phyloP scores from a whole-genome alignment of 2,113 vertebrate genomes.

The Sminthopsis crassicaudata region DNA sequence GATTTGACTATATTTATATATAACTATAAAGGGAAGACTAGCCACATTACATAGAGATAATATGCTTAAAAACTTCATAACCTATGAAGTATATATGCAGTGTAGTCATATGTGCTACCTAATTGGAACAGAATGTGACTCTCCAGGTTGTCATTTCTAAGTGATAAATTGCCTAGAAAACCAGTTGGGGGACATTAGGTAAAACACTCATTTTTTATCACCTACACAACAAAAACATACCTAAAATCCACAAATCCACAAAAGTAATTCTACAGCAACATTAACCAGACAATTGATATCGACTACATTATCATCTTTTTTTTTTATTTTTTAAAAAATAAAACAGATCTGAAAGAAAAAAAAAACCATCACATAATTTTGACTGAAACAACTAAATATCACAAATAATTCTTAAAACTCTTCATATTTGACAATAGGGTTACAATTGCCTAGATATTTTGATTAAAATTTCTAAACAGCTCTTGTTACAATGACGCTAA shows the following conservation, averaged over 20 bases:
- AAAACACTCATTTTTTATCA: not conserved
- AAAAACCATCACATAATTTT: not conserved
- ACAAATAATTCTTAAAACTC: not conserved
- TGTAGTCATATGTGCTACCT: not conserved
- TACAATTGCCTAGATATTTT: not conserved
- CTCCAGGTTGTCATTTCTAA: not conserved
- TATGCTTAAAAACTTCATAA: not conserved
- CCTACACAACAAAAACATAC: not conserved
- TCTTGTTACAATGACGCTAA: not conserved
- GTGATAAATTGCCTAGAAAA: not conserved
- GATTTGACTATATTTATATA: not conserved
- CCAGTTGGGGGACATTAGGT: not conserved
- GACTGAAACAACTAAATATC: not conserved
- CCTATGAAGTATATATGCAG: not conserved
- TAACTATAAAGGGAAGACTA: not conserved
- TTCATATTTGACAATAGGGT: not conserved
- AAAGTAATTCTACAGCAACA: not conserved
- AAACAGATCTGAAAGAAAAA: not conserved
- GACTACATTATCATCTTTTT: not conserved
- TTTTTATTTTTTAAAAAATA: not conserved
- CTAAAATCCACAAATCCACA: not conserved
- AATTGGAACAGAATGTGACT: not conserved
- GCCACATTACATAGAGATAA: not conserved
- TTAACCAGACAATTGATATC: not conserved
- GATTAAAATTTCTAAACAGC: not conserved